These are phyloP conservation scores for Echinops telfairi DNA, from an alignment of 2,113 vertebrate genomes.

Conservation along the genomic window DNA sequence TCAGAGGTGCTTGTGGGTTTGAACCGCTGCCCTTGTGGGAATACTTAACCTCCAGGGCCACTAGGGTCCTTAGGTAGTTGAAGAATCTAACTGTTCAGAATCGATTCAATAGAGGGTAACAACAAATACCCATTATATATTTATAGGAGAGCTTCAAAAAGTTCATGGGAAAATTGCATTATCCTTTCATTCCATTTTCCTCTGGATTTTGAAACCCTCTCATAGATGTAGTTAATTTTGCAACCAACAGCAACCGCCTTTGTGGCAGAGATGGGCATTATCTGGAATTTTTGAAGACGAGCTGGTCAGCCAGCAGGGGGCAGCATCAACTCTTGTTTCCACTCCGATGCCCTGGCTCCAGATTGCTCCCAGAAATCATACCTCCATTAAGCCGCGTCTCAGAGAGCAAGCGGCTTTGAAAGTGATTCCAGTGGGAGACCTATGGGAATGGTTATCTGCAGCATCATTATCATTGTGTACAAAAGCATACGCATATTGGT, in stretches of 20 bases:
- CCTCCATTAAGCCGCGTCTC: neutral
- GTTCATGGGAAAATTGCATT: too few species aligned
- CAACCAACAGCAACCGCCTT: neutral
- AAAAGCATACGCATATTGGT: neutral
- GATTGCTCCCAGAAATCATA: neutral
- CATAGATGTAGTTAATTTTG: too few species aligned
- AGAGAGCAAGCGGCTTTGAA: conserved; percentile 23
- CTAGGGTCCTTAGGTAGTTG: too few species aligned
- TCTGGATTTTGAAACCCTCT: too few species aligned
- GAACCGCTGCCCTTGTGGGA: too few species aligned
- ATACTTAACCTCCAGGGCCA: too few species aligned
- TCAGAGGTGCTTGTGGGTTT: too few species aligned
- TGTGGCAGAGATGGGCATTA: neutral
- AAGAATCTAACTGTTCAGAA: too few species aligned
- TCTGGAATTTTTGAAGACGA: neutral
- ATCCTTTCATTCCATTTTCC: too few species aligned
- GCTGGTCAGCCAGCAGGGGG: conserved; percentile 74
- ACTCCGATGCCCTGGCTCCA: neutral
- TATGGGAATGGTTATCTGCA: neutral
- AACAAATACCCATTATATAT: neutral
- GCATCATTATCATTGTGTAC: neutral
- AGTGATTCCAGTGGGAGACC: neutral
- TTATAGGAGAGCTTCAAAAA: neutral
- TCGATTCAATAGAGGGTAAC: too few species aligned
- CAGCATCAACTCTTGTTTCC: conserved; percentile 67